Conservation (phyloP, 2,888 invertebrate species). For the Hipparchia semele region DNA sequence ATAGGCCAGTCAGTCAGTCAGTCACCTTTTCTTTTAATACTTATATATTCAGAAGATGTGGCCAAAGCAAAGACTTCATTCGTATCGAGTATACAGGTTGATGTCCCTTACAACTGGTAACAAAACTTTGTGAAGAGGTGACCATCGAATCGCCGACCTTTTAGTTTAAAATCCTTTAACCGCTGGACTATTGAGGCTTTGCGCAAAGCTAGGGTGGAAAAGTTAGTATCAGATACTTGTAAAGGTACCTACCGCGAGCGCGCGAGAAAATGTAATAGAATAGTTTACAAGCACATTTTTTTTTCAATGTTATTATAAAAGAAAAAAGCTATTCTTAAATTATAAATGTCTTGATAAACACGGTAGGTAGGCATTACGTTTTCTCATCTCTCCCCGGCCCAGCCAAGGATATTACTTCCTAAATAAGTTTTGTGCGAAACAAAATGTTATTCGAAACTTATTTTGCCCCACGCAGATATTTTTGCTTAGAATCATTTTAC, state of each 20-base stretch:
- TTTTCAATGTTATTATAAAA: constrained; percentile 3
- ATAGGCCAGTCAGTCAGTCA: too few relatives aligned
- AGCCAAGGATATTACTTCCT: constrained; percentile 28
- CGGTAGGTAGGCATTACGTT: constrained; percentile 6
- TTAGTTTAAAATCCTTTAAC: not conserved
- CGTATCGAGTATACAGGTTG: too few relatives aligned
- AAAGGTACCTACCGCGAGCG: too few relatives aligned
- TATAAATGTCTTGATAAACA: constrained; percentile 18
- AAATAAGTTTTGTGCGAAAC: constrained; percentile 31
- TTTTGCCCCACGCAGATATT: constrained; percentile 37
- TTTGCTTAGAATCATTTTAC: not conserved
- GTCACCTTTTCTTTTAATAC: too few relatives aligned
- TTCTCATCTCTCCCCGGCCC: constrained; percentile 21
- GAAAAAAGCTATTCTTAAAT: constrained; percentile 19
- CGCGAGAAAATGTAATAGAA: too few relatives aligned
- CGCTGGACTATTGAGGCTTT: too few relatives aligned
- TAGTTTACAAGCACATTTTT: not conserved
- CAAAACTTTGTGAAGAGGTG: constrained; percentile 15
- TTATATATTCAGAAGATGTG: too few relatives aligned
- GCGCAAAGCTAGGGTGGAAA: too few relatives aligned
- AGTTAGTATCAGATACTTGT: too few relatives aligned
- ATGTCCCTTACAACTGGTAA: too few relatives aligned
- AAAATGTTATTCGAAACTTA: constrained; percentile 31
- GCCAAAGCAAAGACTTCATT: too few relatives aligned
- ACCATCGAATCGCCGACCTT: not conserved